phyloP scores from a whole-genome alignment of 2,888 invertebrate genomes.

The Camponotus fellah region DNA sequence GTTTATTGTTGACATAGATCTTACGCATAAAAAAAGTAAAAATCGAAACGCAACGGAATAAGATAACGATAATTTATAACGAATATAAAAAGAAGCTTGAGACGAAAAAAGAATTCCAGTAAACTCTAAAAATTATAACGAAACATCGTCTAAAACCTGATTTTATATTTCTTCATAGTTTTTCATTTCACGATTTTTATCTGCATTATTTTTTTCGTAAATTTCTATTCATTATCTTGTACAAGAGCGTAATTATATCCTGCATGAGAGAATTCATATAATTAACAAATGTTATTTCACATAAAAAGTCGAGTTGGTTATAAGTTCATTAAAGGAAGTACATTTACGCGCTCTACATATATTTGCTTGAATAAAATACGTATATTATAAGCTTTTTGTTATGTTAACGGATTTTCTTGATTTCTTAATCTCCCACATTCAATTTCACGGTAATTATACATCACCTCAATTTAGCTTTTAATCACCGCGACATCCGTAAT shows the following conservation, averaged over 20 bases:
- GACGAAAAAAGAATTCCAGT: neutral
- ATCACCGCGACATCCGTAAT: slow-evolving; percentile 1
- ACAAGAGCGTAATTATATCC: neutral
- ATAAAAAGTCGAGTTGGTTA: neutral
- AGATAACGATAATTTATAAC: too few relatives aligned
- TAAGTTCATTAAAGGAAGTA: neutral
- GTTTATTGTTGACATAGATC: slow-evolving; percentile 22
- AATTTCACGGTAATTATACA: neutral
- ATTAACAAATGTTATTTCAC: neutral
- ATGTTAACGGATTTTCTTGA: too few relatives aligned
- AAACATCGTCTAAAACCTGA: neutral
- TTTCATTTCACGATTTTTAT: neutral
- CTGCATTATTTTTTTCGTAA: neutral
- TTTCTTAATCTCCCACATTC: neutral
- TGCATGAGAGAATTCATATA: neutral
- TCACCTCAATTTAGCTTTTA: slow-evolving; percentile 7
- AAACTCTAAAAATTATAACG: neutral
- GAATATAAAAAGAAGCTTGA: neutral
- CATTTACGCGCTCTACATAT: neutral
- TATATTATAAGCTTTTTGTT: neutral
- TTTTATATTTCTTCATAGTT: neutral
- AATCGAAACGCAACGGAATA: neutral
- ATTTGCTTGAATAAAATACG: neutral
- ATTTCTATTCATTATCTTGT: neutral
- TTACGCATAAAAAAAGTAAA: neutral